A percentile compares a stretch with the other conserved stretches of the same genome.
Conservation (phyloP, 2,888 invertebrate species). For the Lasioglossum malachurum region DNA sequence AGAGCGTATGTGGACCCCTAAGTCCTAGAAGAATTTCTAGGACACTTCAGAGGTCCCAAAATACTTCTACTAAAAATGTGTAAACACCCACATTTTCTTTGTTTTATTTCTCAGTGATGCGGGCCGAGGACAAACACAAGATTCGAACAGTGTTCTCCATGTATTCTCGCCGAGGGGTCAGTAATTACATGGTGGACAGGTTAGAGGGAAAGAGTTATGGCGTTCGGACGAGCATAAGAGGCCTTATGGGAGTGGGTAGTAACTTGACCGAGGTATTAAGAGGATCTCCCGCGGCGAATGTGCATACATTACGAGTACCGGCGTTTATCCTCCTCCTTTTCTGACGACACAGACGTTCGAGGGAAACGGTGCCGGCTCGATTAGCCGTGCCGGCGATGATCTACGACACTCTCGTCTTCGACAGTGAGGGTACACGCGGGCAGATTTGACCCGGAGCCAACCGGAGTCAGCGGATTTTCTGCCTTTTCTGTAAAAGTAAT, state of each 20-base stretch:
- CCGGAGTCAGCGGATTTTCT: conserved; percentile 29
- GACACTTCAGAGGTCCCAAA: neutral
- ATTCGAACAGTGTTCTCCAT: conserved; percentile 18
- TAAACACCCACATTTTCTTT: neutral
- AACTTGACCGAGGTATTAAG: conserved; percentile 76
- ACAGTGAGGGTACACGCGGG: conserved; percentile 10
- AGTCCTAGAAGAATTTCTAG: neutral
- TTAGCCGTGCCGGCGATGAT: conserved; percentile 61
- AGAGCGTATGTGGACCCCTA: neutral
- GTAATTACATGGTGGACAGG: conserved; percentile 78
- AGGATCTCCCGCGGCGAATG: conserved; percentile 75
- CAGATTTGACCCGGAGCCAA: conserved; percentile 11
- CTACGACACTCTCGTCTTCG: conserved; percentile 38
- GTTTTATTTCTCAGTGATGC: neutral
- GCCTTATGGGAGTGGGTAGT: conserved; percentile 77
- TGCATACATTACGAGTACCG: conserved; percentile 71
- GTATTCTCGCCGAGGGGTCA: conserved; percentile 42
- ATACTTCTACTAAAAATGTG: neutral
- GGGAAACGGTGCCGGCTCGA: conserved; percentile 57
- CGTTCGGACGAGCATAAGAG: conserved; percentile 69
- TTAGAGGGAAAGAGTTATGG: conserved; percentile 75
- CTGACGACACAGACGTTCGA: conserved; percentile 53
- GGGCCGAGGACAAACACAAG: conserved; percentile 20
- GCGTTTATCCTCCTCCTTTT: conserved; percentile 48
- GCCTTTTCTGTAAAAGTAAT: conserved; percentile 10